These are phyloP conservation scores for Enteromius trimaculatus DNA, from an alignment of 2,797 vertebrate species.

Conservation along the genomic window DNA sequence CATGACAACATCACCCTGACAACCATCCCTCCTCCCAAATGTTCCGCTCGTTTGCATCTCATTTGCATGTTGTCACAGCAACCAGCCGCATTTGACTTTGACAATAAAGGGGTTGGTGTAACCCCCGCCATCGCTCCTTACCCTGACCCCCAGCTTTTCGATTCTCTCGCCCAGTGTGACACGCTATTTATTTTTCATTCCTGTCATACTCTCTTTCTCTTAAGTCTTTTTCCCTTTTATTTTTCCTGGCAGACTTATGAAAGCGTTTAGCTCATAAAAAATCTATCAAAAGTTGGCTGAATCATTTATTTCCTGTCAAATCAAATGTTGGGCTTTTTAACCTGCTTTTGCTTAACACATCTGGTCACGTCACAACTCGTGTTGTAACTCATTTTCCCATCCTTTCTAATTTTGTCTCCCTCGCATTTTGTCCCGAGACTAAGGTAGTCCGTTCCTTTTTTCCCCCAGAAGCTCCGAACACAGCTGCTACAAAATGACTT, in stretches of 20 bases:
- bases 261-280: constrained; percentile 33
- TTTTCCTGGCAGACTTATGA: constrained; percentile 3
- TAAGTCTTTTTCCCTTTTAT: constrained; percentile 18
- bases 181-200: constrained; percentile 44
- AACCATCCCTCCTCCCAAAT: constrained; percentile 67
- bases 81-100: constrained; percentile 78
- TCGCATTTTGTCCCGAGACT: constrained; percentile 65
- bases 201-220: constrained; percentile 33
- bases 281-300: constrained; percentile 37
- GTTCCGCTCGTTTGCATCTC: constrained; percentile 78
- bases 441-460: constrained; percentile 61
- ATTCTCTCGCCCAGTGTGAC: constrained; percentile 42
- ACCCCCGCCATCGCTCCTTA: constrained; percentile 33
- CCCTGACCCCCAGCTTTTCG: constrained; percentile 41
- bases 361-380: constrained; percentile 13
- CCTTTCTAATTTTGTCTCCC: constrained; percentile 8
- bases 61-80: constrained; percentile 81
- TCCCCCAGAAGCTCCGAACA: constrained; percentile 66
- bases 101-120: constrained; percentile 62
- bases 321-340: not conserved
- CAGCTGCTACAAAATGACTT: constrained; percentile 72
- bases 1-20: constrained; percentile 78
- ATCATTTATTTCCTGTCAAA: constrained; percentile 37
- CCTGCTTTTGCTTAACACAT: constrained; percentile 27
- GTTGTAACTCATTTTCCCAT: constrained; percentile 12